Evolutionary conservation across 1,140 invertebrate species (phyloP).

Genomic region (Drosophila fuyamai): DNA sequence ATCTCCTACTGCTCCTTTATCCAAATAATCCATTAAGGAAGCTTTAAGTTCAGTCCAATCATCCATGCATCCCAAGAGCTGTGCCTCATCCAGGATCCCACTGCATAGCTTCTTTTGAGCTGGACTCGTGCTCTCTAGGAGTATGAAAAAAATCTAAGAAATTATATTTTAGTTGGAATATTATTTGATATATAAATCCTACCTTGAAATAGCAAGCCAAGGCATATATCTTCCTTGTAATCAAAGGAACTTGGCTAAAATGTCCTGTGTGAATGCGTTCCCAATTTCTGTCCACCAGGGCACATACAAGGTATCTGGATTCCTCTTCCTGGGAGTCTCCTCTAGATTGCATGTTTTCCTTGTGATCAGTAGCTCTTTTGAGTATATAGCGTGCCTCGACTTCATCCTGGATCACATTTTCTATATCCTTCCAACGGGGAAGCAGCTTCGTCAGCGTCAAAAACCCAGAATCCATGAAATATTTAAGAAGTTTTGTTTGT

Average conservation of each 20-base stretch:
- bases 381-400: slow-evolving; percentile 66
- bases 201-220: slow-evolving; percentile 88
- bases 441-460: slow-evolving; percentile 44
- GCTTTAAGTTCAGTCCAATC: slow-evolving; percentile 46
- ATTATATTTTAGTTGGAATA: neutral
- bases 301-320: slow-evolving; percentile 85
- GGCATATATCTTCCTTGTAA: slow-evolving; percentile 87
- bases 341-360: neutral
- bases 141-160: slow-evolving; percentile 65
- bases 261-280: slow-evolving; percentile 93
- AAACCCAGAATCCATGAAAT: slow-evolving; percentile 13
- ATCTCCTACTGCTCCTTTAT: slow-evolving; percentile 9
- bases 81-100: slow-evolving; percentile 68
- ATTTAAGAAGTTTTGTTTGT: neutral
- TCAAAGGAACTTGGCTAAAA: slow-evolving; percentile 91
- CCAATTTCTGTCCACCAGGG: slow-evolving; percentile 90
- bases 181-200: slow-evolving; percentile 3
- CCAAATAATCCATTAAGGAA: slow-evolving; percentile 53
- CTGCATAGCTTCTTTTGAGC: slow-evolving; percentile 58
- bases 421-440: slow-evolving; percentile 53
- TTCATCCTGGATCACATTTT: slow-evolving; percentile 47
- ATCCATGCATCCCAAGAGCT: slow-evolving; percentile 71
- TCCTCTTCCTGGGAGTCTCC: slow-evolving; percentile 49
- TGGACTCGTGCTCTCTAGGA: slow-evolving; percentile 49
- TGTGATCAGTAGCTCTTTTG: slow-evolving; percentile 28